Evolutionary conservation across 1,140 invertebrate species (phyloP).

Genomic region (Gryon sp.): DNA sequence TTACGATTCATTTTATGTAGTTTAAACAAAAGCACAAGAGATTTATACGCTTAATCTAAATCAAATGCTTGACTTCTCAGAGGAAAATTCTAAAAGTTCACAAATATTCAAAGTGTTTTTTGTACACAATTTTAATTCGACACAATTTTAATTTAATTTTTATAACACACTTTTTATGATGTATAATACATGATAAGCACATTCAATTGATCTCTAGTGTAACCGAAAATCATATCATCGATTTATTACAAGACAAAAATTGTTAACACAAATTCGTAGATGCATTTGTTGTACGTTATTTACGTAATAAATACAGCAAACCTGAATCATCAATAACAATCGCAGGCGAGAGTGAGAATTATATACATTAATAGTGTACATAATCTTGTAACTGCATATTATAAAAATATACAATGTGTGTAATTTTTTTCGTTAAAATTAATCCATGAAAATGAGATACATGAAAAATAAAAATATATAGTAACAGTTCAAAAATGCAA

Average conservation of each 20-base stretch:
- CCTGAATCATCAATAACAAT: conserved; percentile 41
- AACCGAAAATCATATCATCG: conserved; percentile 1
- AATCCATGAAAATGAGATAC: not conserved
- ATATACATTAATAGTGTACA: conserved; percentile 13
- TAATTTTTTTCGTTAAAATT: too few relatives aligned
- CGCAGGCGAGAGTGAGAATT: conserved; percentile 15
- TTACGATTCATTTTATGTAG: too few relatives aligned
- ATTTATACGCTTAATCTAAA: too few relatives aligned
- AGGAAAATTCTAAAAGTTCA: too few relatives aligned
- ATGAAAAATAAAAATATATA: conserved; percentile 8
- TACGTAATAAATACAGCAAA: conserved; percentile 40
- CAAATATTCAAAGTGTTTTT: too few relatives aligned
- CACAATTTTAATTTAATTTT: too few relatives aligned
- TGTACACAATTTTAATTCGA: too few relatives aligned
- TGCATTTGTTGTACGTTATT: conserved; percentile 28
- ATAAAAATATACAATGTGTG: conserved; percentile 32
- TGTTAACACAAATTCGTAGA: not conserved
- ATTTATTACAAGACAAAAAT: not conserved
- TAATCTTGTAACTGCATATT: conserved; percentile 12
- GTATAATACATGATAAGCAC: not conserved
- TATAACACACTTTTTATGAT: too few relatives aligned
- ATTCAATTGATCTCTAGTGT: not conserved
- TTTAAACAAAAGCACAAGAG: too few relatives aligned
- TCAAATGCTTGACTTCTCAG: too few relatives aligned
- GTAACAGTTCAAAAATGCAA: not conserved